Percentiles rank a stretch among this genome's conserved stretches.
These are phyloP conservation scores for Cabera pusaria DNA, from an alignment of 2,888 invertebrate genomes.

Conservation along the genomic window DNA sequence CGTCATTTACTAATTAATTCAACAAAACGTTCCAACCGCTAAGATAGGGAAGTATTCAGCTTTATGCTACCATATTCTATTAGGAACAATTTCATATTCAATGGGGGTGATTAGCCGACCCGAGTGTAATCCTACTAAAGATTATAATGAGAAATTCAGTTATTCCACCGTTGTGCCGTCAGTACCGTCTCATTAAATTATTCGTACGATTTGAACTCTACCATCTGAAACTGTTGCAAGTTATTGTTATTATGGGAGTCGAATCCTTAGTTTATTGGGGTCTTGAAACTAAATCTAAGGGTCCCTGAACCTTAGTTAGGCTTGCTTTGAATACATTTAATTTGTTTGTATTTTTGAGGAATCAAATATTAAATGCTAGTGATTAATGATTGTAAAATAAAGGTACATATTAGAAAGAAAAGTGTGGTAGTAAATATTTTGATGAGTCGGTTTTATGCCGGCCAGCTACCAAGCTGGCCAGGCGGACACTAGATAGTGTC, in stretches of 20 bases:
- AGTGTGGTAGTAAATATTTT: no score
- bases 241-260: slow-evolving; percentile 35
- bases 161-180: slow-evolving; percentile 38
- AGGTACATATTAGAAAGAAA: no score
- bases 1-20: no score
- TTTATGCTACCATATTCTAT: slow-evolving; percentile 46
- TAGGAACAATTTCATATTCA: slow-evolving; percentile 45
- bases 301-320: not conserved
- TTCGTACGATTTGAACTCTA: slow-evolving; percentile 37
- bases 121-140: slow-evolving; percentile 46
- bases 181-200: slow-evolving; percentile 42
- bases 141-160: slow-evolving; percentile 49
- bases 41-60: no score
- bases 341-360: no score
- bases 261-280: slow-evolving; percentile 33
- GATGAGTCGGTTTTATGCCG: no score
- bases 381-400: no score
- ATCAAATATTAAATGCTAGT: no score
- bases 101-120: slow-evolving; percentile 34
- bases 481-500: no score
- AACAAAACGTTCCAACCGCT: no score
- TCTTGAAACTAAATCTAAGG: slow-evolving; percentile 12
- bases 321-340: slow-evolving; percentile 3
- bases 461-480: no score
- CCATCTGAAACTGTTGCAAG: slow-evolving; percentile 30